Percentiles rank a stretch among this genome's conserved stretches.
Conservation (phyloP, 2,113 vertebrate genomes). For the Bos indicus region DNA sequence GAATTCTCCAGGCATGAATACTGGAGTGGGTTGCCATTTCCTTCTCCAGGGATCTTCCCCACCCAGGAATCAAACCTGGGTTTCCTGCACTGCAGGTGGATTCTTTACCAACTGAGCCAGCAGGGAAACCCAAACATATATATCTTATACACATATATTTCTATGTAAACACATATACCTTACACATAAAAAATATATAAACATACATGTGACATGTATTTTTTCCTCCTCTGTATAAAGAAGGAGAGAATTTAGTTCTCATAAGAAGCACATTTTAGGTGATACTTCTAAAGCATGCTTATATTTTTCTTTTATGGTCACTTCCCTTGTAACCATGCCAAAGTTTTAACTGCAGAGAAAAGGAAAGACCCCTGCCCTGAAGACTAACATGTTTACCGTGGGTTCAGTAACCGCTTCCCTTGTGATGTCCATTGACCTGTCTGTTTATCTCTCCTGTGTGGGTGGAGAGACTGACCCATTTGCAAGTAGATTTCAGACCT, state of each 20-base stretch:
- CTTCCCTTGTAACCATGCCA: neutral
- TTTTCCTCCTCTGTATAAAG: neutral
- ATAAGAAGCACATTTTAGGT: neutral
- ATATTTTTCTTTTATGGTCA: neutral
- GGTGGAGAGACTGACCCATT: neutral
- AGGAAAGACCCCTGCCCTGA: neutral
- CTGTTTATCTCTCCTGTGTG: neutral
- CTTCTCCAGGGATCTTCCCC: neutral
- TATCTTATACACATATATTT: neutral
- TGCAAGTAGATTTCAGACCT: neutral
- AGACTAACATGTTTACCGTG: accelerated
- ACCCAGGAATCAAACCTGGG: neutral
- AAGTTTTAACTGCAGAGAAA: neutral
- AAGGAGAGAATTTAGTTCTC: neutral
- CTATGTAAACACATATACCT: neutral
- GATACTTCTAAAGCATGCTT: neutral
- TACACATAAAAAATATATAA: no score
- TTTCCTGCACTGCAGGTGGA: no score
- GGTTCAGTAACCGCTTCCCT: neutral
- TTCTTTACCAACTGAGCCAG: neutral
- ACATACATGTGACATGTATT: neutral
- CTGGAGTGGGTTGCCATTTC: neutral
- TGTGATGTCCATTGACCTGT: neutral
- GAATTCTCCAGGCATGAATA: neutral
- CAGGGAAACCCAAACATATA: neutral